A percentile compares a stretch with the other conserved stretches of the same genome.
These are phyloP conservation scores for Sibirionetta formosa DNA, from an alignment of 2,797 vertebrate species.

Conservation along the genomic window DNA sequence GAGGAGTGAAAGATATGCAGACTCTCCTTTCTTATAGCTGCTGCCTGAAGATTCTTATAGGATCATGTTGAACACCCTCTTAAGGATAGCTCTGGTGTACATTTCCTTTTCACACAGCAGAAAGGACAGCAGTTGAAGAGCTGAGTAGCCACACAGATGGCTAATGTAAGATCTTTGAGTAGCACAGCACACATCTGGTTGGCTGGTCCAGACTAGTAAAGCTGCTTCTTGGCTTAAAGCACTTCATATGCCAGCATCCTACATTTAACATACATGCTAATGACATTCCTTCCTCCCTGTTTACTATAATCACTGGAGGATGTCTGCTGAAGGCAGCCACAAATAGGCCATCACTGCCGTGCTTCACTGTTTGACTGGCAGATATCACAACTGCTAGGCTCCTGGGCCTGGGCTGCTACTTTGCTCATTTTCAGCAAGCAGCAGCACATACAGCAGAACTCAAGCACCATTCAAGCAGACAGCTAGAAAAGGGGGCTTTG, in stretches of 20 bases:
- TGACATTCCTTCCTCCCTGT: not conserved
- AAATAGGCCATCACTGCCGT: not conserved
- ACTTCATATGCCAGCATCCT: not conserved
- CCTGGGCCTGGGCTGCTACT: not conserved
- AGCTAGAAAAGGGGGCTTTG: not conserved
- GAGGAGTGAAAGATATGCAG: not conserved
- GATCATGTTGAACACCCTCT: not conserved
- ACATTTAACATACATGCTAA: not conserved
- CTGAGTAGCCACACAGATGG: not conserved
- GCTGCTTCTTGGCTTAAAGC: not conserved
- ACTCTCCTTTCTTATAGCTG: not conserved
- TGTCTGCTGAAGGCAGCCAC: not conserved
- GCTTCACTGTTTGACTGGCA: not conserved
- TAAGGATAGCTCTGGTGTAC: not conserved
- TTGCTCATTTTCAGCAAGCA: not conserved
- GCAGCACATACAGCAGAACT: not conserved
- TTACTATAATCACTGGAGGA: not conserved
- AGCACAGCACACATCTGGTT: not conserved
- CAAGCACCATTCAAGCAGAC: not conserved
- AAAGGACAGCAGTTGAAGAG: not conserved
- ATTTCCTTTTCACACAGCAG: not conserved
- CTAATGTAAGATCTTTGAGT: not conserved
- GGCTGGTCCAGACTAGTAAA: not conserved
- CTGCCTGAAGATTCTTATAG: not conserved
- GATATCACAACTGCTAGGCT: not conserved